Base-by-base conservation (phyloP, 2,888 invertebrate genomes). In the Lutraria lutraria region DNA sequence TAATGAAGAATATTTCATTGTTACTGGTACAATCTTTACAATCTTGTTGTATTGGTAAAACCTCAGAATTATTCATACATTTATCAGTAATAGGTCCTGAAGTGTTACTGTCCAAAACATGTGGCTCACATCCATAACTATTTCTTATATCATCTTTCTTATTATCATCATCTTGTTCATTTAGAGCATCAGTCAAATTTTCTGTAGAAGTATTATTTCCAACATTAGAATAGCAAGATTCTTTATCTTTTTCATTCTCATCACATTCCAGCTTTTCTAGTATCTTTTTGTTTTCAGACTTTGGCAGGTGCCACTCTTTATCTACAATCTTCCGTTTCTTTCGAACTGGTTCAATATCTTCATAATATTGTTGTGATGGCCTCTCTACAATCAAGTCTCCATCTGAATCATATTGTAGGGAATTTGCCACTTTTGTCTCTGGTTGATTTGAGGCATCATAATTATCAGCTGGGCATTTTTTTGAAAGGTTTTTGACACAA, bases 361-460 rank as follows among this genome's bases (percentile, higher is more conserved):
- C 43, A 72, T 53, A 15, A 63, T 21, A 29, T 52, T 81, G 12
- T n/a, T 60, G n/a, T 19, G 76, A 13, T 43, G 43, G 21, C 81
- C 88, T 85, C 19, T 85, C 72, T n/a, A 93, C 52, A 4, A 90
- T 56, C 52, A 93, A 29, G 83, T 94, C 93, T 16, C 92, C 93
- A 93, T 94, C 93, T 56, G 91, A 88, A 88, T 93, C 93, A 86
- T 56, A 86, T 52, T 81, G 86, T 25, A 60, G 31, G 12, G 19
- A 19, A 43, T 43, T 43, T 25, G 12, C 25, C 0, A 2, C 12
- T 68, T n/a, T 25, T 25, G 6, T 25, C 12, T 68, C 56, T 2
- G 13, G 19, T 12, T 56, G 56, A 56, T 19, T 3, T 56, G 56
- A 56, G 3, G 2, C 56, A 56, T 56, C 13, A 12, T 16, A 16